These are phyloP conservation scores for Andrena camellia DNA, from an alignment of 2,888 invertebrate genomes.

Conservation along the genomic window DNA sequence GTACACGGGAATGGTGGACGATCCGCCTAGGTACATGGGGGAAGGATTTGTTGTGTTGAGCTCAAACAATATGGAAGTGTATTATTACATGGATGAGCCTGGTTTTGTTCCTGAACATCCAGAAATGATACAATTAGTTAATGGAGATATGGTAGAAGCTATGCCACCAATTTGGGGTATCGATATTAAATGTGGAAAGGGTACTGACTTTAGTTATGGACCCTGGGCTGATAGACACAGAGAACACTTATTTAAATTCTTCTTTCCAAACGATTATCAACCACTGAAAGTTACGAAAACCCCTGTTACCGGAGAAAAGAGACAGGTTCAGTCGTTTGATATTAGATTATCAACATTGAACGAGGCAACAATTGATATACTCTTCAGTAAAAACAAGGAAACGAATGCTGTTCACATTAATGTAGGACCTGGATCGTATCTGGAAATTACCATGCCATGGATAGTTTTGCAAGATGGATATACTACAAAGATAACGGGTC, in stretches of 20 bases:
- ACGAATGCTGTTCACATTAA: conserved; percentile 99
- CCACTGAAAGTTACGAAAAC: conserved; percentile 92
- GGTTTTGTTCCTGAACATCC: conserved; percentile 97
- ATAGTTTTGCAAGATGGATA: conserved; percentile 95
- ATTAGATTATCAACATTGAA: conserved; percentile 95
- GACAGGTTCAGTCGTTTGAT: conserved; percentile 96
- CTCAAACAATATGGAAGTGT: conserved; percentile 96
- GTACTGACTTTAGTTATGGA: conserved; percentile 98
- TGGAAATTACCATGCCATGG: conserved; percentile 99
- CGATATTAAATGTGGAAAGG: conserved; percentile 97
- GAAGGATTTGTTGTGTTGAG: conserved; percentile 99
- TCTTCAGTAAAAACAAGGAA: conserved; percentile 98
- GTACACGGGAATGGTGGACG: conserved; percentile 96
- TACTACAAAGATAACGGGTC: conserved; percentile 96
- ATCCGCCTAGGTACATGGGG: conserved; percentile 98
- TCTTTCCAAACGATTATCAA: conserved; percentile 96
- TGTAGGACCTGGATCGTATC: conserved; percentile 97
- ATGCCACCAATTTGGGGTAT: conserved; percentile 98
- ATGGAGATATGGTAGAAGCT: conserved; percentile 96
- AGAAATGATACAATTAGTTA: conserved; percentile 94
- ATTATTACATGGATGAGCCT: conserved; percentile 99
- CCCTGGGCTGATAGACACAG: conserved; percentile 99
- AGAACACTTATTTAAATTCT: conserved; percentile 97
- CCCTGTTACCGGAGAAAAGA: conserved; percentile 94
- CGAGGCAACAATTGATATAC: conserved; percentile 97